phyloP scores from a whole-genome alignment of 2,888 invertebrate species.

The Onchidella celtica region DNA sequence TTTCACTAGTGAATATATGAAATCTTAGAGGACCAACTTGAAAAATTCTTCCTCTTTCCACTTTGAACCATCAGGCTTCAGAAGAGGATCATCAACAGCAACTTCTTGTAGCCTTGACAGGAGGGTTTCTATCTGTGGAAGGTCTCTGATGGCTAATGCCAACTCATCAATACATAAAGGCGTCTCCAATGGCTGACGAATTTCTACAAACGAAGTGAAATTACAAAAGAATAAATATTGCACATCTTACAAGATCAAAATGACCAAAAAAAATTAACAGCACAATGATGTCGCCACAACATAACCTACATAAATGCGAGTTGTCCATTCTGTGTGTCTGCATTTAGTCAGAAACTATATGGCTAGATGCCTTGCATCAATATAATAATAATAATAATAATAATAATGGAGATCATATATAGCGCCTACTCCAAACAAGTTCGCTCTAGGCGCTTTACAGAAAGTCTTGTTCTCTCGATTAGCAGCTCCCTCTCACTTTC shows the following conservation, averaged over 20 bases:
- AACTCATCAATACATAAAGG: slow-evolving; percentile 7
- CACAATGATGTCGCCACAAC: background rate
- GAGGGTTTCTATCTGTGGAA: background rate
- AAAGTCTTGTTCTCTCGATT: no score
- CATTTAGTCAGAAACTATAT: no score
- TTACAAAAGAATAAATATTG: background rate
- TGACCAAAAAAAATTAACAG: background rate
- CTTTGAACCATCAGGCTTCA: slow-evolving; percentile 14
- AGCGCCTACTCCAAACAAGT: no score
- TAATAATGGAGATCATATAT: no score
- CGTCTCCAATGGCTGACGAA: background rate
- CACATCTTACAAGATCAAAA: background rate
- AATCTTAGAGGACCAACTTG: slow-evolving; percentile 13
- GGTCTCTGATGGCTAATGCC: background rate
- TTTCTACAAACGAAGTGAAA: background rate
- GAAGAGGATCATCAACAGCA: slow-evolving; percentile 9
- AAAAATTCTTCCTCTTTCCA: slow-evolving; percentile 16
- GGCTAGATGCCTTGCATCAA: no score
- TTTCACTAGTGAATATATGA: no score
- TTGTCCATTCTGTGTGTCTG: no score
- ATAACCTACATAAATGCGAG: no score
- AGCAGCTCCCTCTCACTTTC: no score
- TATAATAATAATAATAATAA: no score
- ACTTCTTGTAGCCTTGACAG: background rate
- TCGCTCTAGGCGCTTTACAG: no score